These are phyloP conservation scores for Tetheella fluctuosa DNA, from an alignment of 2,888 invertebrate genomes.

Conservation along the genomic window DNA sequence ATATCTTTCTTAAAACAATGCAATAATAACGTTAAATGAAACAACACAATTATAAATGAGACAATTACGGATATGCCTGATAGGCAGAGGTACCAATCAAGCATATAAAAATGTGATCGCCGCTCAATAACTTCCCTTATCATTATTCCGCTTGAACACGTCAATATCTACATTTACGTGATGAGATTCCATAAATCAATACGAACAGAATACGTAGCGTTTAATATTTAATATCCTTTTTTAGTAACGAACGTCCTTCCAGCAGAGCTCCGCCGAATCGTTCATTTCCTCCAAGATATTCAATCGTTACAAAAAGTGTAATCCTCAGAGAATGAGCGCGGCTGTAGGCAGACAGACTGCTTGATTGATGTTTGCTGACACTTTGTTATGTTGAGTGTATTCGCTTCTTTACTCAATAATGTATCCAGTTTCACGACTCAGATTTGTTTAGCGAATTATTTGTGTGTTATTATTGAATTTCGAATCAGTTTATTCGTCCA, in stretches of 20 bases:
- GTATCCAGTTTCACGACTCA: background rate
- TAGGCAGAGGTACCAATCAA: background rate
- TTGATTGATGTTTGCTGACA: constrained; percentile 4
- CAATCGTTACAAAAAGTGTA: background rate
- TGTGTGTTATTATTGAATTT: no score
- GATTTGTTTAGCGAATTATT: background rate
- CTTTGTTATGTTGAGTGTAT: background rate
- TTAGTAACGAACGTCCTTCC: background rate
- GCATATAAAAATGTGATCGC: constrained; percentile 2
- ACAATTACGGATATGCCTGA: no score
- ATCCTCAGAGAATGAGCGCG: background rate
- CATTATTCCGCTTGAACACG: background rate
- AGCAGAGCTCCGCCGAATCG: no score
- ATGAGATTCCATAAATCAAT: constrained; percentile 6
- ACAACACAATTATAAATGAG: no score
- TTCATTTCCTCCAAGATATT: background rate
- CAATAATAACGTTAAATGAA: no score
- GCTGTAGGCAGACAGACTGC: background rate
- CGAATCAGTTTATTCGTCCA: no score
- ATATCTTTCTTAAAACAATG: no score
- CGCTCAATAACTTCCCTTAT: background rate
- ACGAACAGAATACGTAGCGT: constrained; percentile 2
- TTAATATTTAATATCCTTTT: constrained; percentile 8
- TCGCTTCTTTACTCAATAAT: background rate
- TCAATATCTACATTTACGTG: background rate